Base-by-base conservation (phyloP, 2,113 vertebrate genomes). In the Dromaius novaehollandiae region DNA sequence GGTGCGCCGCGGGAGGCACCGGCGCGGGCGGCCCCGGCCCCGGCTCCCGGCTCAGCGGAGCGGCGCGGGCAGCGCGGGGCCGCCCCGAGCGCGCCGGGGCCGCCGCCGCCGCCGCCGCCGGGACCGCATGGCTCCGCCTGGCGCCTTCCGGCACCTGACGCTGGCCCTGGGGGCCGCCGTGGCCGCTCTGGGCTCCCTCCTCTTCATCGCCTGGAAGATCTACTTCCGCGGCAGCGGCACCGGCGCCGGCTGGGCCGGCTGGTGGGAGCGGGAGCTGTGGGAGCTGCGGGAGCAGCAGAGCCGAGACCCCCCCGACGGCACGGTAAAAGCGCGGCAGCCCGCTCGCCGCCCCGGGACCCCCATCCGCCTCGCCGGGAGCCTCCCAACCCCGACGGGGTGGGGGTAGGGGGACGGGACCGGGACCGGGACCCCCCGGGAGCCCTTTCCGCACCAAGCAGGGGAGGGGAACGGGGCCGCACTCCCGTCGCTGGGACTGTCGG, bases 201-300 rank as follows among this genome's bases (percentile, higher is more conserved):
- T 99, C 75, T 98, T 99, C 97, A 97, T 99, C 89, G 98, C 98
- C 68, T 96, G 99, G 95, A 99, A 98, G 97, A 88, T 97, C 48
- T 99, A 98, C 95, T 98, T 98, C 95, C 88, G 97, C 46, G 89
- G 86, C 51, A 84, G 81, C 75, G 93, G 78, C 65, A 48, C 79
- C 61, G 50, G 48, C 68, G 63, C 80, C 42, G 75, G 9, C 55
- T 84, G 89, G 85, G 11, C 2, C 42, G 50, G 42, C 28, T 94
- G 93, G 93, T 91, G 93, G 88, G 93, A 88, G 46, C 87, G 34
- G 64, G 87, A 90, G 50, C 63, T 93, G 82, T 68, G 6, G 46
- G 84, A 94, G n/a, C 74, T 94, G 42, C 68, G 56, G 48, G 74
- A 94, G 56, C 56, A 32, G 56, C 56, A 58, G 56, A 58, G 56